Evolutionary conservation across 1,140 invertebrate genomes (phyloP).

Genomic region (Ruditapes philippinarum): DNA sequence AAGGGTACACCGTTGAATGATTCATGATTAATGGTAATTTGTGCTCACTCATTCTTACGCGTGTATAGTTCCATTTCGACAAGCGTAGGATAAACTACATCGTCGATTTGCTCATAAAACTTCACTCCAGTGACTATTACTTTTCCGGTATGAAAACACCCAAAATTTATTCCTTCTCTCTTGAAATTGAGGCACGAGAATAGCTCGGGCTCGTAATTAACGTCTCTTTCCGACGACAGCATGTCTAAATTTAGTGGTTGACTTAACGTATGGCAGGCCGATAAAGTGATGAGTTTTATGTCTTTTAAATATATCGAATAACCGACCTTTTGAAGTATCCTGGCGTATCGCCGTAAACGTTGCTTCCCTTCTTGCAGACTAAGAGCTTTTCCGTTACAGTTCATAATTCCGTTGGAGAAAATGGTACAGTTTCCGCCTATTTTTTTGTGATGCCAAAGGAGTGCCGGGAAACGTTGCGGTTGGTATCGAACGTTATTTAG

Average conservation of each 20-base stretch:
- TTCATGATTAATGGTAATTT: neutral
- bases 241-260: neutral
- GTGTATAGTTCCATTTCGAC: constrained; percentile 22
- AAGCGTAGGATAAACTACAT: neutral
- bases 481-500: neutral
- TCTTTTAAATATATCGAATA: neutral
- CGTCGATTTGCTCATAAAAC: neutral
- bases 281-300: neutral
- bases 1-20: neutral
- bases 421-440: constrained; percentile 7
- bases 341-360: neutral
- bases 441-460: neutral
- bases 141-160: constrained; percentile 12
- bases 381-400: constrained; percentile 3
- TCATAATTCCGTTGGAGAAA: neutral
- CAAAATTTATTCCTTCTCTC: neutral
- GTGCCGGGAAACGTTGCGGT: neutral
- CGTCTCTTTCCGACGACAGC: neutral
- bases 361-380: neutral
- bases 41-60: neutral
- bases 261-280: neutral
- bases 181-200: neutral
- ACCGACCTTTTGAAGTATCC: neutral
- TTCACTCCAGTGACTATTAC: neutral
- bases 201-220: neutral